These are phyloP conservation scores for Melitaea cinxia DNA, from an alignment of 1,140 invertebrate genomes.

Conservation along the genomic window DNA sequence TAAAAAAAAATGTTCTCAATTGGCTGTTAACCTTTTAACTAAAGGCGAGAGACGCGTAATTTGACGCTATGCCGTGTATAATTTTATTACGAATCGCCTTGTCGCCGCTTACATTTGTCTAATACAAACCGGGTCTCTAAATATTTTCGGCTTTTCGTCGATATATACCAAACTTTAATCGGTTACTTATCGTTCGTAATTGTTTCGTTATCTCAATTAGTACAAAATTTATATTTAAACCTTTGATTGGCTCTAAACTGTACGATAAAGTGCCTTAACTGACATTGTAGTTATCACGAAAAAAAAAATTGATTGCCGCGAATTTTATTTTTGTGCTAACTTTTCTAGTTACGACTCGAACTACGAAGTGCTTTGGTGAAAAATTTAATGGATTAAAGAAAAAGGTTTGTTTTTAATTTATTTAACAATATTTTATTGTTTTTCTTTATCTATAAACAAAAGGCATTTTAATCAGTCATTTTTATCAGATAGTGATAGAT, in stretches of 20 bases:
- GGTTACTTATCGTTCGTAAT: conserved; percentile 66
- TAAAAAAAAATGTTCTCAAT: conserved; percentile 81
- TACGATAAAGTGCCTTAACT: conserved; percentile 64
- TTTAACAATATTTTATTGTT: conserved; percentile 20
- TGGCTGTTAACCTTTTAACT: conserved; percentile 81
- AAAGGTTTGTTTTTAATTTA: conserved; percentile 31
- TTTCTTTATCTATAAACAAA: conserved; percentile 37
- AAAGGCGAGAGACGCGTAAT: conserved; percentile 79
- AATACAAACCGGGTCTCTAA: conserved; percentile 41
- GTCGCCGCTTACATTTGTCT: conserved; percentile 66
- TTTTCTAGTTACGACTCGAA: conserved; percentile 1
- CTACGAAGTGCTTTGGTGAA: not conserved
- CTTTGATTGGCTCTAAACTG: conserved; percentile 74
- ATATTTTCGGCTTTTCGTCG: conserved; percentile 55
- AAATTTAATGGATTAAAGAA: conserved; percentile 22
- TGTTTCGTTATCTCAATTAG: conserved; percentile 75
- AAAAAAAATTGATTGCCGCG: conserved; percentile 48
- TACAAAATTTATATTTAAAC: conserved; percentile 74
- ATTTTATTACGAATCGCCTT: conserved; percentile 76
- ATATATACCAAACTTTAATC: conserved; percentile 57
- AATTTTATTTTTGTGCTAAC: conserved; percentile 41
- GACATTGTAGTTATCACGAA: conserved; percentile 48
- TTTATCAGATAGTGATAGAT: conserved; percentile 38
- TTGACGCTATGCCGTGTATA: conserved; percentile 79
- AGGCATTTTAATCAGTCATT: conserved; percentile 27